Conservation (phyloP, 2,113 vertebrate genomes). For the Ceyx melanurus region DNA sequence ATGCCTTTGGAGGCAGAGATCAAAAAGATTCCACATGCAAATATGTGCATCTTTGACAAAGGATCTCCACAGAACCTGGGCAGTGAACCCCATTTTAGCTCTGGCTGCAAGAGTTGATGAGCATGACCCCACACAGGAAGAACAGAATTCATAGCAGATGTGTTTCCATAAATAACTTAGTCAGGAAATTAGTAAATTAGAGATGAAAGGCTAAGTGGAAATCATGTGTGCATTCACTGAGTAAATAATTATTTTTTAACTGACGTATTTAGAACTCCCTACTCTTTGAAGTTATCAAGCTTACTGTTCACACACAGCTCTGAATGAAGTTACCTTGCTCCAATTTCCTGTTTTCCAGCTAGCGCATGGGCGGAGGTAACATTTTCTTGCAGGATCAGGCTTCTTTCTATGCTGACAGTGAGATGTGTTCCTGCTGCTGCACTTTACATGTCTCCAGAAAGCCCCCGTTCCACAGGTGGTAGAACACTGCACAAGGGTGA, state of each 20-base stretch:
- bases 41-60: background rate
- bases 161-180: conserved; percentile 6
- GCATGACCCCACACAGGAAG: background rate
- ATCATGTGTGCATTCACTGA: background rate
- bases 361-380: conserved; percentile 89
- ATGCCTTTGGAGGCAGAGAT: background rate
- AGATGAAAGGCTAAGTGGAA: background rate
- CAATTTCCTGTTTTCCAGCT: conserved; percentile 88
- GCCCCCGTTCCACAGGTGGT: conserved; percentile 90
- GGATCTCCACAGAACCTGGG: background rate
- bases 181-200: conserved; percentile 47
- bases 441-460: conserved; percentile 86
- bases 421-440: conserved; percentile 79
- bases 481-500: conserved; percentile 81
- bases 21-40: background rate
- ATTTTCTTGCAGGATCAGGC: conserved; percentile 87
- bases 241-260: conserved; percentile 38
- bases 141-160: conserved; percentile 3
- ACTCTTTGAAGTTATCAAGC: background rate
- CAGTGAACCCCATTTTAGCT: background rate
- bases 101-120: background rate
- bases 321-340: conserved; percentile 83
- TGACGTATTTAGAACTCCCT: background rate
- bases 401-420: conserved; percentile 81
- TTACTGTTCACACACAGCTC: background rate